These are phyloP conservation scores for Amaurobius ferox DNA, from an alignment of 2,888 invertebrate genomes.

Conservation along the genomic window DNA sequence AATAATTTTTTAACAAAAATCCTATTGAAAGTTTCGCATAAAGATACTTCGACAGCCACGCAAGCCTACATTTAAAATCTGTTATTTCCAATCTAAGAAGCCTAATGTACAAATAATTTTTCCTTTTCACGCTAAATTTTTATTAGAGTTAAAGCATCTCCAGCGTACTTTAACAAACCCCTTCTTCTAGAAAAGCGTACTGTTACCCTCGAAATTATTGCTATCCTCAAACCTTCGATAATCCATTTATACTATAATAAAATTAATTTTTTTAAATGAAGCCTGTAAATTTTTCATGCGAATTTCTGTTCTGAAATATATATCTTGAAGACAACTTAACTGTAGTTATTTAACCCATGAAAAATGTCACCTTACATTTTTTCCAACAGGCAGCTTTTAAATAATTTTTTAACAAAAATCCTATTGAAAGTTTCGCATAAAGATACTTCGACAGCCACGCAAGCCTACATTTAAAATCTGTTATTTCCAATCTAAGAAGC, in stretches of 20 bases:
- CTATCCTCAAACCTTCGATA: constrained; percentile 31
- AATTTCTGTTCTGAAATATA: too few relatives aligned
- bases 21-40: constrained; percentile 19
- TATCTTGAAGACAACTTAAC: too few relatives aligned
- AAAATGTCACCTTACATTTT: too few relatives aligned
- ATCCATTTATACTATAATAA: constrained; percentile 65
- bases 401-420: constrained; percentile 13
- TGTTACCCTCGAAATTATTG: constrained; percentile 53
- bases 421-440: constrained; percentile 17
- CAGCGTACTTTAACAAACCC: constrained; percentile 32
- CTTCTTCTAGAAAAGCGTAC: constrained; percentile 10
- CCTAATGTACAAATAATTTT: constrained; percentile 59
- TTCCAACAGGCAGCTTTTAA: too few relatives aligned
- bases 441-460: constrained; percentile 10
- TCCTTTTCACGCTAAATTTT: constrained; percentile 46
- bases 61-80: constrained; percentile 50
- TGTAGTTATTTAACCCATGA: too few relatives aligned
- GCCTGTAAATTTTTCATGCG: too few relatives aligned
- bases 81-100: constrained; percentile 36
- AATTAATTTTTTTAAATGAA: too few relatives aligned
- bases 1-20: constrained; percentile 4
- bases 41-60: constrained; percentile 8
- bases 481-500: constrained; percentile 37
- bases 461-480: constrained; percentile 49
- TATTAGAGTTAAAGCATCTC: constrained; percentile 29